These are phyloP conservation scores for Sitodiplosis mosellana DNA, from an alignment of 1,140 invertebrate species.

Conservation along the genomic window DNA sequence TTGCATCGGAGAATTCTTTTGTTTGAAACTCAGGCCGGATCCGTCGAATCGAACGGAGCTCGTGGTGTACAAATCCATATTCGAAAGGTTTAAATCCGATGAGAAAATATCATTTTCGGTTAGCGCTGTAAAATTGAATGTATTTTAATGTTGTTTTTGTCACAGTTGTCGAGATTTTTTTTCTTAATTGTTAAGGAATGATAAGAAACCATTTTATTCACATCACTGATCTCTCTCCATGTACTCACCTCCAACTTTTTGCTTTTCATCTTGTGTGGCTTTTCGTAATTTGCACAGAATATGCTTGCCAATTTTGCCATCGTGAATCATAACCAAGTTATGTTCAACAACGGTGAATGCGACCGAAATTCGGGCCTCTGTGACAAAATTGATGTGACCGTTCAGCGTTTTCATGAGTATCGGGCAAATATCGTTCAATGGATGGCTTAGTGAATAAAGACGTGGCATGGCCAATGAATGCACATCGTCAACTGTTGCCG, in stretches of 20 bases:
- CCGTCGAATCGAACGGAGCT: no score
- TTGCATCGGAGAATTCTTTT: no score
- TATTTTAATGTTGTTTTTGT: no score
- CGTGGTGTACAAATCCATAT: no score
- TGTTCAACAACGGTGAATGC: slow-evolving; percentile 43
- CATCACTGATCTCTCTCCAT: no score
- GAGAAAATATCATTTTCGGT: no score
- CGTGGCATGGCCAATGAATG: slow-evolving; percentile 32
- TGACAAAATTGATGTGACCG: slow-evolving; percentile 29
- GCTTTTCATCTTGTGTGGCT: slow-evolving; percentile 50
- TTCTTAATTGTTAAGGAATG: no score
- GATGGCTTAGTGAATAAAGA: slow-evolving; percentile 69
- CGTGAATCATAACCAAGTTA: slow-evolving; percentile 54
- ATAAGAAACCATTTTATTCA: no score
- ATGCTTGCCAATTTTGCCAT: slow-evolving; percentile 54
- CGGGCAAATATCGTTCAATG: slow-evolving; percentile 74
- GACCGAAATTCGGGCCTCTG: slow-evolving; percentile 33
- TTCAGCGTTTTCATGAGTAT: slow-evolving; percentile 45
- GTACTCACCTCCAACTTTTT: slow-evolving; percentile 24
- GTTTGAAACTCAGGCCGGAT: no score
- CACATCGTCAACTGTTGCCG: slow-evolving; percentile 14
- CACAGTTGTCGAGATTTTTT: no score
- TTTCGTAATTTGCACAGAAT: slow-evolving; percentile 65
- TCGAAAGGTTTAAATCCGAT: no score
- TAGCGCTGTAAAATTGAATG: no score